Evolutionary conservation across 2,888 invertebrate genomes (phyloP).

Genomic region (Saturnia pavonia): DNA sequence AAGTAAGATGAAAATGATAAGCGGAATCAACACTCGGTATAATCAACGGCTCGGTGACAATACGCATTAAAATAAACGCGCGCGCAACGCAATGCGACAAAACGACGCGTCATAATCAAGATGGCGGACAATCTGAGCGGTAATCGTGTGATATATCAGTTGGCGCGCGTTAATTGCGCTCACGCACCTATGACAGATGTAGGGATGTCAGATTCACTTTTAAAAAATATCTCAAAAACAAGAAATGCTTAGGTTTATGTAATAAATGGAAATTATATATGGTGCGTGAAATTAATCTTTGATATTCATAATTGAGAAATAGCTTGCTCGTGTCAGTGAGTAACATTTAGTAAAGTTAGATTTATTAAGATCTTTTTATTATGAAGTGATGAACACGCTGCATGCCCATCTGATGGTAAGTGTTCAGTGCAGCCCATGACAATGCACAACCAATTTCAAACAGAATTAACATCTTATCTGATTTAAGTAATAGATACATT

Average conservation of each 20-base stretch:
- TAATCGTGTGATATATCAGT: conserved; percentile 35
- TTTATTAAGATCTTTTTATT: background rate
- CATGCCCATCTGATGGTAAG: background rate
- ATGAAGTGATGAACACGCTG: background rate
- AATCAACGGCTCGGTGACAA: conserved; percentile 3
- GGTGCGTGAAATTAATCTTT: background rate
- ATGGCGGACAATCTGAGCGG: conserved; percentile 16
- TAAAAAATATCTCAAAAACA: background rate
- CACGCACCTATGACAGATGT: conserved; percentile 34
- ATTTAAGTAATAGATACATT: no score
- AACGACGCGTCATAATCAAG: conserved; percentile 20
- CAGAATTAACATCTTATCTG: no score
- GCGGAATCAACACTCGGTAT: background rate
- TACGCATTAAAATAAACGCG: conserved; percentile 16
- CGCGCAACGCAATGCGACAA: conserved; percentile 10
- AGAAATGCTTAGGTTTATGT: background rate
- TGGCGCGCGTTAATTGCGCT: conserved; percentile 31
- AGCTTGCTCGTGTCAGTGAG: background rate
- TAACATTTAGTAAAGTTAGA: background rate
- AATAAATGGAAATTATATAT: background rate
- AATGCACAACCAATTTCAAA: no score
- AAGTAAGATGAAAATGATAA: conserved; percentile 3
- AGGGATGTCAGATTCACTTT: background rate
- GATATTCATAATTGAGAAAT: background rate
- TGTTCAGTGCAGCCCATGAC: no score